Evolutionary conservation across 2,797 vertebrate genomes (phyloP).

Genomic region (Apogon talboti): DNA sequence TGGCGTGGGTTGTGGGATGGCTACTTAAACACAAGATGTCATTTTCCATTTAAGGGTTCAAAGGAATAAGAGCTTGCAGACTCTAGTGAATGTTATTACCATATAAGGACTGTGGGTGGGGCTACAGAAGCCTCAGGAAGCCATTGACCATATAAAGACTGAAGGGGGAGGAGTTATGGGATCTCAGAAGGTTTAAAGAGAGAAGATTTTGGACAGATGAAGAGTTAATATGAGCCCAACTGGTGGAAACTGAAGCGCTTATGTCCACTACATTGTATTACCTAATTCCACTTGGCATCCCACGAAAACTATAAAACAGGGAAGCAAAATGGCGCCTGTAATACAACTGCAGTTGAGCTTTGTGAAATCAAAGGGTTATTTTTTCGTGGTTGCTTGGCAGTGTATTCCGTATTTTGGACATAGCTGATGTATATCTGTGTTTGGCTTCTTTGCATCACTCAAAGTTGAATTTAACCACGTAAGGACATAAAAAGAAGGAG

Average conservation of each 20-base stretch:
- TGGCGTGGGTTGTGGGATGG: neutral
- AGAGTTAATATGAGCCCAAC: conserved; percentile 13
- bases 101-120: conserved; percentile 32
- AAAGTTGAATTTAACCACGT: conserved; percentile 15
- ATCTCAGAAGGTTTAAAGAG: neutral
- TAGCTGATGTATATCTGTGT: conserved; percentile 23
- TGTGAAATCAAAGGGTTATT: conserved; percentile 58
- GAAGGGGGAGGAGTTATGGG: conserved; percentile 24
- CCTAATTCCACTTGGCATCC: conserved; percentile 17
- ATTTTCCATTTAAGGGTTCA: conserved; percentile 40
- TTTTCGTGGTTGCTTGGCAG: conserved; percentile 31
- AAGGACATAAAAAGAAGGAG: conserved; percentile 5
- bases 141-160: conserved; percentile 37
- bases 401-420: conserved; percentile 3
- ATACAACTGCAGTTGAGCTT: conserved; percentile 12
- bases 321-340: conserved; percentile 1
- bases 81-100: conserved; percentile 46
- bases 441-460: conserved; percentile 15
- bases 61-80: conserved; percentile 32
- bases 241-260: conserved; percentile 24
- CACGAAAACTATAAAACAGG: conserved; percentile 6
- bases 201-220: conserved; percentile 19
- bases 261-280: conserved; percentile 6
- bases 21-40: conserved; percentile 39
- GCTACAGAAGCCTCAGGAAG: conserved; percentile 33